Evolutionary conservation across 2,888 invertebrate species (phyloP).

Genomic region (Latheticus oryzae): DNA sequence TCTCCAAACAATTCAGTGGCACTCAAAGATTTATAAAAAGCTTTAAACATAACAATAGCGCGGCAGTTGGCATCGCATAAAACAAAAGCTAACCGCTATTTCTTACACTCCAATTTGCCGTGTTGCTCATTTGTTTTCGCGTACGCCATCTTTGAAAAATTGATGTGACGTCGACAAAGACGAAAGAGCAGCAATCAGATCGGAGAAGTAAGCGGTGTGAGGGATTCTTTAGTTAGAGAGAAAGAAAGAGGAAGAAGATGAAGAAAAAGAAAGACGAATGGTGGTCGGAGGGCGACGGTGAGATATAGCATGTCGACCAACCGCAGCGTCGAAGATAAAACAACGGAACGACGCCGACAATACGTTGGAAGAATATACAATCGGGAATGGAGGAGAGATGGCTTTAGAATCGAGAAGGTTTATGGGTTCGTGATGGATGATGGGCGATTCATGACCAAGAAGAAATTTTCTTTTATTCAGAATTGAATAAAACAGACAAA

Average conservation of each 20-base stretch:
- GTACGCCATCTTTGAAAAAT: conserved; percentile 66
- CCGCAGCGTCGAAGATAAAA: conserved; percentile 63
- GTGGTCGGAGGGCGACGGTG: conserved; percentile 46
- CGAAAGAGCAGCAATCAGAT: conserved; percentile 64
- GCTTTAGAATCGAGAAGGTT: no score
- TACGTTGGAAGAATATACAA: conserved; percentile 63
- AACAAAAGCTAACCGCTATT: conserved; percentile 67
- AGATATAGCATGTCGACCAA: conserved; percentile 63
- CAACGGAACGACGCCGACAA: conserved; percentile 62
- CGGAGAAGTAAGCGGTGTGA: conserved; percentile 58
- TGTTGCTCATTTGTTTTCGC: conserved; percentile 66
- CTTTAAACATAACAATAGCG: conserved; percentile 64
- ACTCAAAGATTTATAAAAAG: conserved; percentile 61
- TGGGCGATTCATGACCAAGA: no score
- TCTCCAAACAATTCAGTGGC: conserved; percentile 57
- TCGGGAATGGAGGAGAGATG: conserved; percentile 44
- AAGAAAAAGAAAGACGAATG: conserved; percentile 57
- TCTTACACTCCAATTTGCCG: conserved; percentile 66
- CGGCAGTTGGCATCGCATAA: conserved; percentile 66
- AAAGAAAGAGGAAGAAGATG: conserved; percentile 39
- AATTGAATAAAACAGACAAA: no score
- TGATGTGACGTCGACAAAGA: conserved; percentile 67
- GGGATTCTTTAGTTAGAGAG: no score
- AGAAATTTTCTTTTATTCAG: no score
- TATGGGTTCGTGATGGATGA: no score